Base-by-base conservation (phyloP, 2,888 invertebrate species). In the Mycogona germanica region DNA sequence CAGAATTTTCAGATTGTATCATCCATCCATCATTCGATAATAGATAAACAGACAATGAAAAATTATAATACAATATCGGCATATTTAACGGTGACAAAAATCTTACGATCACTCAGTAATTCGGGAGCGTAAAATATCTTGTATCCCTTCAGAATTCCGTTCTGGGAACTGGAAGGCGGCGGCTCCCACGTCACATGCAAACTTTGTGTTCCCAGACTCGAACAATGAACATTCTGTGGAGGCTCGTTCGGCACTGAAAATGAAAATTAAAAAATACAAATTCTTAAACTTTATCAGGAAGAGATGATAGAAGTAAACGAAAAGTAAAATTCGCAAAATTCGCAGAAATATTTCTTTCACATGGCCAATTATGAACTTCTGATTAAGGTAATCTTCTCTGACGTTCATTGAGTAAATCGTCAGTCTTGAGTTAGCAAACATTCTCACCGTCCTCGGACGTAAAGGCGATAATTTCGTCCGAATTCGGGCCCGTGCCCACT, bases 401-500 rank as follows among this genome's bases (percentile, higher is more conserved):
- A 9, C 7, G 12, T 12, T 19, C 41, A 41, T 12, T 7, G 41
- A 41, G 41, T 41, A 14, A 46, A 46, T 46, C 14, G n/a, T n/a
- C n/a, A n/a, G n/a, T n/a, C n/a, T n/a, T n/a, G n/a, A n/a, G n/a
- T n/a, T 46, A 25, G 12, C 9, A 46, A 46, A 25, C 19, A 29
- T 12, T 41, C 17, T 63, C 62, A 71, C 71, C 70, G 59, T 70
- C 68, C 57, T 70, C 70, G 3, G 70, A 60, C 0, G 71, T 71
- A 49, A 66, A 63, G 3, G 67, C 67, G 14, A 62, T 59, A 5
- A 65, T 61, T 55, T 70, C 67, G 0, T 62, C 61, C 0, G 70
- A 70, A 3, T 63, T 62, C 0, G 70, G 71, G 21, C 70, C 70
- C 29, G 66, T 64, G 2, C 71, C 72, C 49, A 65, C 64, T 3